These are phyloP conservation scores for Drosophila pandora DNA, from an alignment of 1,140 invertebrate species.

Conservation along the genomic window DNA sequence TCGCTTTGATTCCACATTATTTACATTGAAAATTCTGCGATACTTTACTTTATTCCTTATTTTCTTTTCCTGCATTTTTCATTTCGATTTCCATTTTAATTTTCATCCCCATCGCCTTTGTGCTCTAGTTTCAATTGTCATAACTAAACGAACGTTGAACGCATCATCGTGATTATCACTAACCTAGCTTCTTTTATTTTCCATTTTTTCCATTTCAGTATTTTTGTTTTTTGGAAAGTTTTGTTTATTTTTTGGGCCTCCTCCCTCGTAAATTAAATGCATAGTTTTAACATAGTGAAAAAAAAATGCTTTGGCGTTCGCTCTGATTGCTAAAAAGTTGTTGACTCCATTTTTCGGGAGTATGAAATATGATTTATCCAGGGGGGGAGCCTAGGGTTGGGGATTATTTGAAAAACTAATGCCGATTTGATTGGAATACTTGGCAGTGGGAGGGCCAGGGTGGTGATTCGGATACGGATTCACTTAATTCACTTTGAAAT, in stretches of 20 bases:
- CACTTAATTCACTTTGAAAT: conserved; percentile 32
- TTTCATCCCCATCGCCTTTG: not conserved
- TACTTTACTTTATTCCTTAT: not conserved
- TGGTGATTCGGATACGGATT: not conserved
- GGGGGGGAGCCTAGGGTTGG: not conserved
- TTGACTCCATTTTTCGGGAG: conserved; percentile 47
- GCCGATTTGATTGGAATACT: conserved; percentile 17
- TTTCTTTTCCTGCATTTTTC: not conserved
- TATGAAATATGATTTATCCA: conserved; percentile 42
- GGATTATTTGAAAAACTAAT: conserved; percentile 2
- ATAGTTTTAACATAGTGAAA: conserved; percentile 64
- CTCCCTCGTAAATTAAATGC: conserved; percentile 64
- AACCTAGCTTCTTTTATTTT: conserved; percentile 55
- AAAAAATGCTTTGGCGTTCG: conserved; percentile 52
- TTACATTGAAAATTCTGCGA: conserved; percentile 59
- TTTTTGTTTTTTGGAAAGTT: conserved; percentile 11
- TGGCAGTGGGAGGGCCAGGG: not conserved
- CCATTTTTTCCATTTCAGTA: conserved; percentile 1
- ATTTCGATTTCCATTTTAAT: conserved; percentile 7
- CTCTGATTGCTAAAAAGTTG: conserved; percentile 55
- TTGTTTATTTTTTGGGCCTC: conserved; percentile 5
- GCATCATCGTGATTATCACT: conserved; percentile 76
- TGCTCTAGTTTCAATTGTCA: conserved; percentile 58
- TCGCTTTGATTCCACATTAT: conserved; percentile 58
- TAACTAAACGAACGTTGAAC: conserved; percentile 79